phyloP scores from a whole-genome alignment of 2,888 invertebrate species.

The Amiota mariae region DNA sequence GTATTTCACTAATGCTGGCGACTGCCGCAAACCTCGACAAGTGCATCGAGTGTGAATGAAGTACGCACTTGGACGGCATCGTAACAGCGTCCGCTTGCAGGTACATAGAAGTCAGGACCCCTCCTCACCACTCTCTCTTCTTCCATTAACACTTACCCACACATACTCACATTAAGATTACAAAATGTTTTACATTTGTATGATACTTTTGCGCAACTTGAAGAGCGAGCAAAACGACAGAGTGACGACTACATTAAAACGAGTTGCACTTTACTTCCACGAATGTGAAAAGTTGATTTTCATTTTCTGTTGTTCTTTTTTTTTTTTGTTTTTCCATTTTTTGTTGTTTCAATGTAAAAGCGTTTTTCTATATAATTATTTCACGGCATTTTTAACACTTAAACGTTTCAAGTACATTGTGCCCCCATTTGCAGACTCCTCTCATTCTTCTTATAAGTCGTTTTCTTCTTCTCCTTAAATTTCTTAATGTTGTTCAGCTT shows the following conservation, averaged over 20 bases:
- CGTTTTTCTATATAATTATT: constrained; percentile 52
- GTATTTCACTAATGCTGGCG: constrained; percentile 42
- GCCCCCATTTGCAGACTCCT: too few relatives aligned
- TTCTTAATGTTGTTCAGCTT: too few relatives aligned
- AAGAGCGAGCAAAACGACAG: background rate
- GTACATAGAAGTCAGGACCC: constrained; percentile 1
- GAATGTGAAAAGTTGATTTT: background rate
- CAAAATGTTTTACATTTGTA: constrained; percentile 14
- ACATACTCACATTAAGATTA: background rate
- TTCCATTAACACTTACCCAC: background rate
- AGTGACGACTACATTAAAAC: too few relatives aligned
- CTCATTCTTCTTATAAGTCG: background rate
- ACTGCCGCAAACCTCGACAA: constrained; percentile 26
- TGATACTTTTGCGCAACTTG: constrained; percentile 12
- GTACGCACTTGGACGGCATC: constrained; percentile 58
- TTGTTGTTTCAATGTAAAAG: constrained; percentile 46
- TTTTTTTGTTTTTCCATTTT: background rate
- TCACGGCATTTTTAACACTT: constrained; percentile 58
- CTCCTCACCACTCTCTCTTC: background rate
- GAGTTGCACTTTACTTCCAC: background rate
- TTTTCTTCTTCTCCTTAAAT: background rate
- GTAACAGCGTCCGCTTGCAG: constrained; percentile 46
- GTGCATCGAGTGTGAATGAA: constrained; percentile 65
- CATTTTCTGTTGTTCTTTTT: constrained; percentile 16
- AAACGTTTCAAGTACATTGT: constrained; percentile 41